A percentile compares a stretch with the other conserved stretches of the same genome.
These are phyloP conservation scores for Hermaeophaga mercurialis DNA, from an alignment of 2,888 invertebrate genomes.

Conservation along the genomic window DNA sequence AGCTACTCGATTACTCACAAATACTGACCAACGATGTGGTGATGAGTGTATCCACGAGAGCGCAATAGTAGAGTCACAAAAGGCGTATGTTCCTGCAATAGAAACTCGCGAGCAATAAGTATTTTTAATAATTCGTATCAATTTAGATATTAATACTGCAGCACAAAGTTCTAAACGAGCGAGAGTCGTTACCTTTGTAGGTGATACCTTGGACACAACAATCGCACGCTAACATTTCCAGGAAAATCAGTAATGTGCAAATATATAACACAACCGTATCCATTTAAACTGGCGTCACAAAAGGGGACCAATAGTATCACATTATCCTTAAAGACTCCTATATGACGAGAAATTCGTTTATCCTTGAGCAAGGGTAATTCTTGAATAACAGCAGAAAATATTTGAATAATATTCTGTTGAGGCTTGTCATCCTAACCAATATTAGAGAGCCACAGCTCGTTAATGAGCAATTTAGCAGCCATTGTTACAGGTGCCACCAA, in stretches of 20 bases:
- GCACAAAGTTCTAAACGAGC: conserved; percentile 7
- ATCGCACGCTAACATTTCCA: conserved; percentile 20
- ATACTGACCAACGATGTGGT: too few relatives aligned
- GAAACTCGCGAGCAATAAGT: conserved; percentile 9
- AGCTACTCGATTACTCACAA: too few relatives aligned
- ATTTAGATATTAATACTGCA: conserved; percentile 20
- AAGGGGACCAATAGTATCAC: too few relatives aligned
- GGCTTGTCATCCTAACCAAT: too few relatives aligned
- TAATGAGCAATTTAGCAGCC: too few relatives aligned
- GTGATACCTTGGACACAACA: conserved; percentile 33
- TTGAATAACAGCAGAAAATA: too few relatives aligned
- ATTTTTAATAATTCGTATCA: conserved; percentile 22
- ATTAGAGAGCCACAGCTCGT: too few relatives aligned
- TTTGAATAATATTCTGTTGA: too few relatives aligned
- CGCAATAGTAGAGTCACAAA: conserved; percentile 31
- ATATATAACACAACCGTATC: conserved; percentile 32
- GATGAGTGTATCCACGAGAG: conserved; percentile 26
- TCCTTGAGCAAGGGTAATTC: too few relatives aligned
- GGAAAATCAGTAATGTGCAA: conserved; percentile 24
- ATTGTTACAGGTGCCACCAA: too few relatives aligned
- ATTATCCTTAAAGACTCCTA: too few relatives aligned
- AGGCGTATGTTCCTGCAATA: conserved; percentile 5
- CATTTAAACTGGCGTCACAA: conserved; percentile 28
- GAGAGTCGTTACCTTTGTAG: conserved; percentile 28
- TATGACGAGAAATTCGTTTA: too few relatives aligned